Evolutionary conservation across 2,888 invertebrate genomes (phyloP), one percentile per base, ranked within the genome.

Genomic region (Mycalesis mineus): DNA sequence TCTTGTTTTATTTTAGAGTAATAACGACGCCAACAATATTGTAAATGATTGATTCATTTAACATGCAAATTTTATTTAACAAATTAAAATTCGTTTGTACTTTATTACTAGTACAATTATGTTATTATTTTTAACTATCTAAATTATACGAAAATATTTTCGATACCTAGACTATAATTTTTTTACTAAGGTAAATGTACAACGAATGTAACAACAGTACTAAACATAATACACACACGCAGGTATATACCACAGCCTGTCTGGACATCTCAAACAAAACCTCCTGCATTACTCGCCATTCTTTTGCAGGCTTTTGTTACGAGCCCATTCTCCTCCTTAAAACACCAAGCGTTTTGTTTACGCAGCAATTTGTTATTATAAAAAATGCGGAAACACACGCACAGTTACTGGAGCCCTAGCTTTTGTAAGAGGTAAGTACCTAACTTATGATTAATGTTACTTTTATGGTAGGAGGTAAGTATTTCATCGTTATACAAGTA

Each of bases 241-340:
- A 4, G 6, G 15, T 33, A 42, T 4, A 11, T 33, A 52, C 7
- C 33, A 42, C 8, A 31, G 52, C 22, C 45, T 53, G 62, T 62
- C 62, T 60, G 62, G 57, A 57, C 58, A 56, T 48, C 15, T 33
- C 61, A 60, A 62, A 64, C 65, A 65, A 65, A 62, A 60, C 58
- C 61, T 53, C 54, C 45, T 51, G 57, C 61, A 59, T 59, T 62
- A 55, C 58, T 59, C 51, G 57, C 59, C 53, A 62, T 65, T 65
- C 63, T 64, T 64, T 60, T 53, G 55, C 60, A 61, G 55, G 22
- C 60, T 51, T 53, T 60, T 57, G 57, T 57, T 57, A 28, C 14
- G 29, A 44, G 17, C 44, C 51, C 37, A 55, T 48, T 50, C 49
- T 45, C 55, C 33, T 55, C 53, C 57, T 57, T 62, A 55, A 52